Base-by-base conservation (phyloP, 2,797 vertebrate genomes). In the Prunella strophiata region DNA sequence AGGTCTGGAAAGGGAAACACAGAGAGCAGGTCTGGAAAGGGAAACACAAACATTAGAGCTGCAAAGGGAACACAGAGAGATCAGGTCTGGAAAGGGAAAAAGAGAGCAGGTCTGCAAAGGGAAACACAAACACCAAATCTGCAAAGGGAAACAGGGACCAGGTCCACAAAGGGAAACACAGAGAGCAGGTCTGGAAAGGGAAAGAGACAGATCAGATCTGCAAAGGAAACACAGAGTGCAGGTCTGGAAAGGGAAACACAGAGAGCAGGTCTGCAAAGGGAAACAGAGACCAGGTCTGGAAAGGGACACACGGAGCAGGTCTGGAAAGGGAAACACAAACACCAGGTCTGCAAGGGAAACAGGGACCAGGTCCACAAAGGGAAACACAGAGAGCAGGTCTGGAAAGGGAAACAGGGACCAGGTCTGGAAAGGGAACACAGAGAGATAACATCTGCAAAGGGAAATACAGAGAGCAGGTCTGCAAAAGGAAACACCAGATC, bases 321-420 rank as follows among this genome's bases (percentile, higher is more conserved):
- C 4, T 76, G 36, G 7, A 48, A 48, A 16, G 48, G 48, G 14
- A 26, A 50, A 54, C 2, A 52, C 5, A 30, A 3, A 32, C 7
- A 97, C 29, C 7, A 79, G 85, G 77, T 92, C 97, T 98, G 97
- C 76, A 75, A 47, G 26, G 20, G 16, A 45, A 16, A 34, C 4
- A 96, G 1, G 6, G 0, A 47, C 1, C 20, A 58, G n/a, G 10
- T 29, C 2, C 38, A 26, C 26, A 67, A 21, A 67, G 45, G 45
- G 5, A 36, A 27, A 34, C 34, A 17, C 9, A 10, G 23, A 25
- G 2, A 45, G 3, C 32, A 47, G 5, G 4, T 36, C 2, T 36
- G 34, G 14, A 59, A 26, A 27, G 57, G 34, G 34, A 36, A 17
- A 59, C 16, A 27, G 5, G 15, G n/a, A 43, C 43, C 43, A 43